phyloP scores from a whole-genome alignment of 1,140 invertebrate genomes.

The Pseudomyrmex dendroicus region DNA sequence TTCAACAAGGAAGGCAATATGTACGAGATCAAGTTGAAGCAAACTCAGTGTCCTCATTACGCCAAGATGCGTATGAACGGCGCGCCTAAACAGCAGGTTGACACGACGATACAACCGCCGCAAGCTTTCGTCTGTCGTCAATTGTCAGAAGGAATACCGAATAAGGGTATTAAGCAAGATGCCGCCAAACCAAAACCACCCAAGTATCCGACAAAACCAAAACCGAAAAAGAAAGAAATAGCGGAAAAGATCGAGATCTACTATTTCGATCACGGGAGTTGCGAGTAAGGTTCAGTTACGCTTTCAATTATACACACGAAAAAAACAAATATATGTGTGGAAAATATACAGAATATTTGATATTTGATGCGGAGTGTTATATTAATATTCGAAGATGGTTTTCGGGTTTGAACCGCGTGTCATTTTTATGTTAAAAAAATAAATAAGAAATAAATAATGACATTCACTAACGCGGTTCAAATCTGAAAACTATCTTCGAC shows the following conservation, averaged over 20 bases:
- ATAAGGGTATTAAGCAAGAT: conserved; percentile 9
- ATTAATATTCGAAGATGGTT: no score
- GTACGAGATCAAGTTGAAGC: conserved; percentile 72
- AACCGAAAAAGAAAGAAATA: conserved; percentile 49
- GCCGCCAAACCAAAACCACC: not conserved
- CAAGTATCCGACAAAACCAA: conserved; percentile 26
- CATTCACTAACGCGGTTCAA: no score
- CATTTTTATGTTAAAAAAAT: no score
- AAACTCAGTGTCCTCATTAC: conserved; percentile 64
- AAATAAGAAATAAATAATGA: no score
- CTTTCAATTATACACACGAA: no score
- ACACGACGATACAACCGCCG: not conserved
- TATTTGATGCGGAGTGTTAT: no score
- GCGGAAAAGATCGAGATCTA: conserved; percentile 87
- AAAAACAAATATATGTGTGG: no score
- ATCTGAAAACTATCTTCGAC: no score
- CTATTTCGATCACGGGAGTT: conserved; percentile 89
- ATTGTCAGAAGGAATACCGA: conserved; percentile 76
- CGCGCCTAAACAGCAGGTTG: not conserved
- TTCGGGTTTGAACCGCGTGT: no score
- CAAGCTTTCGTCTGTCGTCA: conserved; percentile 60
- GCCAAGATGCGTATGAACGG: conserved; percentile 57
- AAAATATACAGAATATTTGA: no score
- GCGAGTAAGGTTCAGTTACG: conserved; percentile 81
- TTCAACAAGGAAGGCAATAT: conserved; percentile 67